Evolutionary conservation across 2,113 vertebrate species (phyloP).

Genomic region (Calyptommatus sinebrachiatus): DNA sequence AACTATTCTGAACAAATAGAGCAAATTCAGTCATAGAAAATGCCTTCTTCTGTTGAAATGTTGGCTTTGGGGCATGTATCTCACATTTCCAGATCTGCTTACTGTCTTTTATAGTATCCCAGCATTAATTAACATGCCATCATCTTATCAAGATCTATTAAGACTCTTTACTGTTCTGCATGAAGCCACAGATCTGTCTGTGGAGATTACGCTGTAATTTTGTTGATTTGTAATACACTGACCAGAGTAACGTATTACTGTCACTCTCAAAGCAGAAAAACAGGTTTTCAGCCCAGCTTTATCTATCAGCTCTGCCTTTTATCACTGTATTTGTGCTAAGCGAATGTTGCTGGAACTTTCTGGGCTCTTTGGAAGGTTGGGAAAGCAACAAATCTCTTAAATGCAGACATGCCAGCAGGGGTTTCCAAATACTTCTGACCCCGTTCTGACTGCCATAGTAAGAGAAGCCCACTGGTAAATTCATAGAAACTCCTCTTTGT

Average conservation of each 20-base stretch:
- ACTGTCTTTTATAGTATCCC: background rate
- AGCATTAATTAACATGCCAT: background rate
- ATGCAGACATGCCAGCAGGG: too few species aligned
- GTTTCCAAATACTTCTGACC: too few species aligned
- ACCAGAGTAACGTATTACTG: background rate
- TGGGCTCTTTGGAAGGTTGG: too few species aligned
- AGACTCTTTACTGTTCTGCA: constrained; percentile 36
- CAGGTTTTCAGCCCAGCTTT: background rate
- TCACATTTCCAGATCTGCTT: background rate
- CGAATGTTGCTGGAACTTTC: background rate
- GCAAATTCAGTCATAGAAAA: background rate
- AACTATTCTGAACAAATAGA: too few species aligned
- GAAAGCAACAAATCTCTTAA: too few species aligned
- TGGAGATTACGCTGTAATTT: constrained; percentile 26
- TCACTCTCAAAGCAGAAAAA: constrained; percentile 19
- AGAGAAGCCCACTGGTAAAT: too few species aligned
- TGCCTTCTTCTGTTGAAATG: background rate
- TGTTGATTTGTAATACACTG: background rate
- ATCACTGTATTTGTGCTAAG: constrained; percentile 18
- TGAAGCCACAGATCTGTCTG: background rate
- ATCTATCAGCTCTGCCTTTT: constrained; percentile 1
- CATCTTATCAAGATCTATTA: background rate
- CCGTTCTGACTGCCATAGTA: too few species aligned
- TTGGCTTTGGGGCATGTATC: background rate
- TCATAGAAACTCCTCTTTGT: too few species aligned